Evolutionary conservation across 2,113 vertebrate species (phyloP).

Genomic region (Siniperca knerii): DNA sequence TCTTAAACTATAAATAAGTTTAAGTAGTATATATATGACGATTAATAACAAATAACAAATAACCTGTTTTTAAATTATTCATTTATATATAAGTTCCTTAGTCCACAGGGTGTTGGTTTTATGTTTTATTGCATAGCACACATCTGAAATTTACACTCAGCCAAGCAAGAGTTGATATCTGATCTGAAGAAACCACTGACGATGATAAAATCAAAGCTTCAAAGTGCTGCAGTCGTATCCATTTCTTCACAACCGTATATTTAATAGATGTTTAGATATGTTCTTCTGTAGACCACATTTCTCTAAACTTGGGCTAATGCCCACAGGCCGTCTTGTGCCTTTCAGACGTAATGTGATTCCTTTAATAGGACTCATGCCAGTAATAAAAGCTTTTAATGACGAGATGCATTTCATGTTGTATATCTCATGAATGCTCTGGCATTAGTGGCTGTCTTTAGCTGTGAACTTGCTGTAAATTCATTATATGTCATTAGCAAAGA

Average conservation of each 20-base stretch:
- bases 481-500: not conserved
- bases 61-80: not conserved
- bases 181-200: slow-evolving; percentile 38
- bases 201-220: slow-evolving; percentile 51
- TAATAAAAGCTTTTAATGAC: slow-evolving; percentile 45
- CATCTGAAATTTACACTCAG: not conserved
- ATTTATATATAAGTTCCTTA: too few relatives aligned
- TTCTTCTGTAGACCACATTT: slow-evolving; percentile 48
- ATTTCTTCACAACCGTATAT: slow-evolving; percentile 42
- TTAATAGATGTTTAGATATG: slow-evolving; percentile 63
- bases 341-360: slow-evolving; percentile 49
- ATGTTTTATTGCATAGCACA: slow-evolving; percentile 2
- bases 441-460: not conserved
- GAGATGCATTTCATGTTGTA: slow-evolving; percentile 40
- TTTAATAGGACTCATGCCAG: slow-evolving; percentile 14
- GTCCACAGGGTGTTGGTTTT: not conserved
- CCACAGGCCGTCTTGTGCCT: slow-evolving; percentile 36
- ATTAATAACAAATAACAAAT: not conserved
- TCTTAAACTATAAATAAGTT: not conserved
- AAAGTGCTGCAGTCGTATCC: slow-evolving; percentile 38
- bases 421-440: not conserved
- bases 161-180: slow-evolving; percentile 18
- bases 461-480: slow-evolving; percentile 2
- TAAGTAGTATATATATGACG: not conserved
- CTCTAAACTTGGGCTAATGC: slow-evolving; percentile 27